Conservation (phyloP, 2,888 invertebrate species). For the Oscheius myriophilus region DNA sequence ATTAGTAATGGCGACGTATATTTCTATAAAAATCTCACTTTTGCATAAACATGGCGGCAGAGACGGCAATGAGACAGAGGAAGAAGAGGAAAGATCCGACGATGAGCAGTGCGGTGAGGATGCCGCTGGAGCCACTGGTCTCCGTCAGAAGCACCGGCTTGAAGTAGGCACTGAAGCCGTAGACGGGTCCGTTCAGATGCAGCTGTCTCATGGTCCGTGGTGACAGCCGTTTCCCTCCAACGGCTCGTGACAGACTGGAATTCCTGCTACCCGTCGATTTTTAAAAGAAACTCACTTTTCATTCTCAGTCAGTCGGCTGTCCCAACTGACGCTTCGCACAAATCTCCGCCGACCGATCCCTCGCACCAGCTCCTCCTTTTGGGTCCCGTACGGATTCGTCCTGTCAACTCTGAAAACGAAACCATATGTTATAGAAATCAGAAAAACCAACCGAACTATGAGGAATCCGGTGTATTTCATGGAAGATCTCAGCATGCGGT, state of each 20-base stretch:
- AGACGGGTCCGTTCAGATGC: slow-evolving; percentile 57
- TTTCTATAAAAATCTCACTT: slow-evolving; percentile 13
- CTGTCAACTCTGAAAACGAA: slow-evolving; percentile 4
- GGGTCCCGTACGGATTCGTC: slow-evolving; percentile 5
- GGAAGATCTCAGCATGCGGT: slow-evolving; percentile 55
- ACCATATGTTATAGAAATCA: background rate
- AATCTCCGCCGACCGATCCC: background rate
- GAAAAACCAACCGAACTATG: slow-evolving; percentile 59
- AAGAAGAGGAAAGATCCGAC: slow-evolving; percentile 40
- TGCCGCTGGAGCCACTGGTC: slow-evolving; percentile 23
- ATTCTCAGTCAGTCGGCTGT: background rate
- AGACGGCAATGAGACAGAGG: slow-evolving; percentile 30
- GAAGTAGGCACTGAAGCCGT: slow-evolving; percentile 68
- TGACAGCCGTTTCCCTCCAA: background rate
- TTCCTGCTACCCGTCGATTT: background rate
- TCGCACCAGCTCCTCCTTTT: slow-evolving; percentile 45
- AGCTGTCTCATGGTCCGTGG: slow-evolving; percentile 25
- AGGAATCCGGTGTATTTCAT: slow-evolving; percentile 69
- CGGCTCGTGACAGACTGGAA: slow-evolving; percentile 12
- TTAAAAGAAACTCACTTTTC: slow-evolving; percentile 10
- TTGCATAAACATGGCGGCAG: slow-evolving; percentile 38
- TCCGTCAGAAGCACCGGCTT: slow-evolving; percentile 61
- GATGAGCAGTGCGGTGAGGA: slow-evolving; percentile 34
- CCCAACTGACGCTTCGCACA: background rate
- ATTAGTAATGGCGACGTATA: background rate